Evolutionary conservation across 2,888 invertebrate species (phyloP), one percentile per base, ranked within the genome.

Genomic region (Anoncus sp.): DNA sequence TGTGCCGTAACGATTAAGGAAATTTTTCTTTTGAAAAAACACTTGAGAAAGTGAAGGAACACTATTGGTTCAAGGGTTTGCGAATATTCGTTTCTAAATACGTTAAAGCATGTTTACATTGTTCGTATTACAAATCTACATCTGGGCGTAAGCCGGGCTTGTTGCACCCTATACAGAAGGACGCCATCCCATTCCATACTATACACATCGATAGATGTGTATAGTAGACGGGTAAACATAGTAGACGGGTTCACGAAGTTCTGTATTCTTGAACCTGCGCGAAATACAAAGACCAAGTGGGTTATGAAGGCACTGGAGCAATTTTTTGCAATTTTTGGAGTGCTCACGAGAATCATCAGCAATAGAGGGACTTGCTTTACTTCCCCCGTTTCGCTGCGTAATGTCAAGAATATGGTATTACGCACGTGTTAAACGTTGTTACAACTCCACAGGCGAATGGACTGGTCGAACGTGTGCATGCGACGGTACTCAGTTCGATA

Each of bases 31-130:
- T 84, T 3, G 85, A 87, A 7, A 89, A 88, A 75, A 89, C 87
- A 2, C 24, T 88, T 4, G 80, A 86, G 20, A 81, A 81, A 59
- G 62, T 91, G 14, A 55, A 74, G 9, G 82, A 85, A 55, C 75
- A 83, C 31, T 92, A 90, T 77, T 92, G 90, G 89, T 92, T 92
- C 71, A 87, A 87, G 0, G 82, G 85, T 10, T 87, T 91, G 87
- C 66, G 82, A 12, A 71, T 78, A n/a, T 90, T 89, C 51, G 85
- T 90, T 1, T 84, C 87, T 59, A 86, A 89, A 73, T 91, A 92
- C 77, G 88, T 91, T 3, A 59, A 22, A 1, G 84, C 87, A 7
- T 92, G 91, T 78, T 80, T 91, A 9, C 82, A 88, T 12, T 92
- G 92, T 77, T 69, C 90, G 2, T 88, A 88, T 35, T 79, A 81